Evolutionary conservation across 2,888 invertebrate species (phyloP).

Genomic region (Sinohyriopsis cumingii): DNA sequence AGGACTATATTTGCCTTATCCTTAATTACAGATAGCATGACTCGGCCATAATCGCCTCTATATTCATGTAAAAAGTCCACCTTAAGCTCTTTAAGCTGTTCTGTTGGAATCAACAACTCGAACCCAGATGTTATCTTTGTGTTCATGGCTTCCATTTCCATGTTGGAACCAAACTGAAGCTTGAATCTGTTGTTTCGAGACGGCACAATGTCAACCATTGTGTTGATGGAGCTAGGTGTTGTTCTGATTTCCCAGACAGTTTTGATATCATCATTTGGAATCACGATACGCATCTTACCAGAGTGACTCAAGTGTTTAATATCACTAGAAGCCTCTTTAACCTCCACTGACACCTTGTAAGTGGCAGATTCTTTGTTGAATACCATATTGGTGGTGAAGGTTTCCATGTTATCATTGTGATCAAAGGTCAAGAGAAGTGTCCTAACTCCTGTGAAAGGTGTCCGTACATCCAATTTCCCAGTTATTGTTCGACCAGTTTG

Average conservation of each 20-base stretch:
- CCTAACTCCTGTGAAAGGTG: conserved; percentile 32
- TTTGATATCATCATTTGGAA: conserved; percentile 25
- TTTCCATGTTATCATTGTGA: conserved; percentile 15
- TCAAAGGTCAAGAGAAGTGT: conserved; percentile 15
- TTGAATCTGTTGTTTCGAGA: conserved; percentile 27
- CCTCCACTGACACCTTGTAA: conserved; percentile 14
- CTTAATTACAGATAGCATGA: conserved; percentile 25
- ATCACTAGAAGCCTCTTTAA: conserved; percentile 1
- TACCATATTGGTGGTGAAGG: conserved; percentile 11
- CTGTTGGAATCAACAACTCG: conserved; percentile 38
- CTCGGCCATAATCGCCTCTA: conserved; percentile 28
- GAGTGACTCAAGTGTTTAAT: conserved; percentile 22
- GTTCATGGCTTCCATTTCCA: conserved; percentile 13
- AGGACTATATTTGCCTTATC: conserved; percentile 35
- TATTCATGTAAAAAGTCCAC: conserved; percentile 39
- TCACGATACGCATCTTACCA: conserved; percentile 19
- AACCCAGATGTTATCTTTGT: conserved; percentile 25
- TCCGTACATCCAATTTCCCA: conserved; percentile 24
- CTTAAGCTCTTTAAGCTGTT: conserved; percentile 26
- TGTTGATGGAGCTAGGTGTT: conserved; percentile 7
- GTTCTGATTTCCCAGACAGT: conserved; percentile 24
- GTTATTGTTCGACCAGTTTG: conserved; percentile 8
- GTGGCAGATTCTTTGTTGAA: conserved; percentile 9
- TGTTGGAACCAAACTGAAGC: conserved; percentile 20
- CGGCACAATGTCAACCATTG: conserved; percentile 22